phyloP scores from a whole-genome alignment of 2,113 vertebrate genomes.

The Madoqua kirkii region DNA sequence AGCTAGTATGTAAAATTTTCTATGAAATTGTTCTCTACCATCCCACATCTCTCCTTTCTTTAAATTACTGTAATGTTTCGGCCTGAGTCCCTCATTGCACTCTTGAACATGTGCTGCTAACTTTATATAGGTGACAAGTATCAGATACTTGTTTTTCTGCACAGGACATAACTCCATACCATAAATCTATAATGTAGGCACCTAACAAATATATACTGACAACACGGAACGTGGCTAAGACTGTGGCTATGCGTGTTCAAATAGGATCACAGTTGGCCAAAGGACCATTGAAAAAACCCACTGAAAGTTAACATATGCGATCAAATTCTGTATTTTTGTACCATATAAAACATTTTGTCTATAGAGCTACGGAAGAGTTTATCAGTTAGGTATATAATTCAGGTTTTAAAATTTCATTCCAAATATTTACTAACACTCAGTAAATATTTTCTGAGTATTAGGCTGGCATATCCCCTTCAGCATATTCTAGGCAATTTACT shows the following conservation, averaged over 20 bases:
- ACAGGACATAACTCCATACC: neutral
- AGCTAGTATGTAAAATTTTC: neutral
- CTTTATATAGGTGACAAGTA: neutral
- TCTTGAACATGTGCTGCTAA: neutral
- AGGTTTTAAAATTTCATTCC: neutral
- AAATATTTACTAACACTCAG: neutral
- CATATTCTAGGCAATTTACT: neutral
- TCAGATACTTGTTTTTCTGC: neutral
- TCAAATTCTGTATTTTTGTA: neutral
- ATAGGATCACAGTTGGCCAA: neutral
- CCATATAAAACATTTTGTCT: neutral
- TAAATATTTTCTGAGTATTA: neutral
- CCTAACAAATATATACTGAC: neutral
- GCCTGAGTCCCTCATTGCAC: neutral
- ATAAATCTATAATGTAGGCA: neutral
- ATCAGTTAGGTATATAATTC: neutral
- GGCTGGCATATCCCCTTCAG: neutral
- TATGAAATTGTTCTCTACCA: neutral
- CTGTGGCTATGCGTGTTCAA: neutral
- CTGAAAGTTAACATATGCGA: neutral
- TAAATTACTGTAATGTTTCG: neutral
- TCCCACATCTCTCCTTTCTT: neutral
- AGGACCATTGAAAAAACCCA: neutral
- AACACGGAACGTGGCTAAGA: neutral
- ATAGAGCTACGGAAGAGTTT: neutral